Percentiles rank a stretch among this genome's conserved stretches.
Conservation (phyloP, 1,140 invertebrate genomes). For the Eriocheir sinensis region DNA sequence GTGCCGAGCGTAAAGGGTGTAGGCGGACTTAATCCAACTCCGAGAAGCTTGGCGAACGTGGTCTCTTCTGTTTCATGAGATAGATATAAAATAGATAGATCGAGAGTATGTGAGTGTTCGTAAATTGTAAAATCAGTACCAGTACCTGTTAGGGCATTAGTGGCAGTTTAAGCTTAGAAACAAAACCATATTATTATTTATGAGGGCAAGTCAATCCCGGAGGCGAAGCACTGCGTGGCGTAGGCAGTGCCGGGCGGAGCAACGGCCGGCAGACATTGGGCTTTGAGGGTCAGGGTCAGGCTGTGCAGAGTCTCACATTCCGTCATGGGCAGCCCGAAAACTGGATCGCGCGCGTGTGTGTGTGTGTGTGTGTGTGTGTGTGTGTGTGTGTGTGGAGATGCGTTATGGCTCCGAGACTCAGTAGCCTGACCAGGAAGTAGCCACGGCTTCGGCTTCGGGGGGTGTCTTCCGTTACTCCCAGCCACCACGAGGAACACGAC, state of each 20-base stretch:
- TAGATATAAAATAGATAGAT: no score
- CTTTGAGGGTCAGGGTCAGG: neutral
- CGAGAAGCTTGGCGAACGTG: no score
- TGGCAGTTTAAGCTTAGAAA: no score
- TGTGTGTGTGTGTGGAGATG: neutral
- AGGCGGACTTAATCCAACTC: no score
- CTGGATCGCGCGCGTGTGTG: neutral
- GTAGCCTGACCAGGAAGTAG: constrained; percentile 18
- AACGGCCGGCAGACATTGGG: no score
- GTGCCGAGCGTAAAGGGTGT: no score
- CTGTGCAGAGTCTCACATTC: neutral
- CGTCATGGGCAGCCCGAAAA: neutral
- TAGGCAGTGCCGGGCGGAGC: neutral
- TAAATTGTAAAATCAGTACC: no score
- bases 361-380: constrained; percentile 1
- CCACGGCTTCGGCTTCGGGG: neutral
- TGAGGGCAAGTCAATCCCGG: no score
- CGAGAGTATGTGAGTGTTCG: no score
- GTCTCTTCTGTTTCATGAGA: no score
- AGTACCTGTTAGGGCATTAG: no score
- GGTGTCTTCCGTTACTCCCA: neutral
- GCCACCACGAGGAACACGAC: neutral
- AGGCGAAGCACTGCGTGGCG: neutral
- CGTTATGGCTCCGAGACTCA: neutral
- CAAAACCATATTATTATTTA: no score